Evolutionary conservation across 2,797 vertebrate species (phyloP).

Genomic region (Protonibea diacanthus): DNA sequence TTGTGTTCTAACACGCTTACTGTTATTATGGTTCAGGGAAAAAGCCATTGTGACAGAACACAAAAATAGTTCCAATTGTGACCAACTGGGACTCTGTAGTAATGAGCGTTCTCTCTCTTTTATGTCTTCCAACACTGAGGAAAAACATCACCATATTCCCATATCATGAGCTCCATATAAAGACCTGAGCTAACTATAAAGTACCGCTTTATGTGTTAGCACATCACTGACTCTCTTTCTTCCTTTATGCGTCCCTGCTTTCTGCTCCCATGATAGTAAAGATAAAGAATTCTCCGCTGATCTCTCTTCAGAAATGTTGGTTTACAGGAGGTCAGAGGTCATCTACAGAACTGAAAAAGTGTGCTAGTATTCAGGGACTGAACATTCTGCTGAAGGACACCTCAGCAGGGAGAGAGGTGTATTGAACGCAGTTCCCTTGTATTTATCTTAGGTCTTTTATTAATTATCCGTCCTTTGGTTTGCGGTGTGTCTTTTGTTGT

Average conservation of each 20-base stretch:
- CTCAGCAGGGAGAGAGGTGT: neutral
- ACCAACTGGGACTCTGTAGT: neutral
- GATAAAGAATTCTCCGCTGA: neutral
- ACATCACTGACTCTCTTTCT: slow-evolving; percentile 9
- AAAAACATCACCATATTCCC: neutral
- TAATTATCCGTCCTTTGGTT: slow-evolving; percentile 27
- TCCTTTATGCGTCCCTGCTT: neutral
- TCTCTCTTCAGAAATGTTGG: neutral
- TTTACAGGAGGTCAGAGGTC: slow-evolving; percentile 8
- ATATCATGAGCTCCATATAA: neutral
- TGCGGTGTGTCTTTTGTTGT: slow-evolving; percentile 9
- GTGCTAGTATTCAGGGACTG: neutral
- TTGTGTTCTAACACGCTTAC: neutral
- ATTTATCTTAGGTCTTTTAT: slow-evolving; percentile 27
- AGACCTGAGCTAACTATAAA: slow-evolving; percentile 6
- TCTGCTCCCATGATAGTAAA: neutral
- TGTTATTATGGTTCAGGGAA: neutral
- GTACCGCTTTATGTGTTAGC: neutral
- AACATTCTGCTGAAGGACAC: slow-evolving; percentile 31
- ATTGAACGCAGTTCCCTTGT: neutral
- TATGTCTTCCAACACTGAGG: neutral
- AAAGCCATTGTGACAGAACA: neutral
- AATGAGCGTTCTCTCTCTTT: neutral
- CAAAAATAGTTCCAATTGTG: neutral
- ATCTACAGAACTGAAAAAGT: neutral